Evolutionary conservation across 2,113 vertebrate species (phyloP).

Genomic region (Ailuropoda melanoleuca): DNA sequence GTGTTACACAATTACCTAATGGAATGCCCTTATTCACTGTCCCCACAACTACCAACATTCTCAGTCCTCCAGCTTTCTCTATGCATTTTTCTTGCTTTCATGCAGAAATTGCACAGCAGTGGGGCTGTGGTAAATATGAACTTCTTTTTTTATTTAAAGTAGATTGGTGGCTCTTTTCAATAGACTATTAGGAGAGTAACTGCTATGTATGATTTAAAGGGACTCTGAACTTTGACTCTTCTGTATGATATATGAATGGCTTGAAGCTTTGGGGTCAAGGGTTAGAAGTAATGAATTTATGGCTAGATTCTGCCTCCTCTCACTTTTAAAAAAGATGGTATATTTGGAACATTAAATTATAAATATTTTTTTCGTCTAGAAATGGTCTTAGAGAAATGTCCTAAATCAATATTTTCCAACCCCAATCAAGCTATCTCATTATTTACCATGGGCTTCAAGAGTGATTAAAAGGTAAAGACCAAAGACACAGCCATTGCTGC

Average conservation of each 20-base stretch:
- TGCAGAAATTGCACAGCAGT: background rate
- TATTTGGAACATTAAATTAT: constrained; percentile 61
- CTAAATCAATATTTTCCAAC: constrained; percentile 57
- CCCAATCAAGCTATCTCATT: background rate
- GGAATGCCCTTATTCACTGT: background rate
- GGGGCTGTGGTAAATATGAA: background rate
- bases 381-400: constrained; percentile 44
- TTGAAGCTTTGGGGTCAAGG: constrained; percentile 68
- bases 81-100: background rate
- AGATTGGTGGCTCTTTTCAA: constrained; percentile 74
- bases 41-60: background rate
- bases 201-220: constrained; percentile 72
- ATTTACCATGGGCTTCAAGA: background rate
- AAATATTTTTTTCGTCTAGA: constrained; percentile 54
- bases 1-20: background rate
- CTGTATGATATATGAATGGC: constrained; percentile 70
- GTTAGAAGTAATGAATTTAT: constrained; percentile 75
- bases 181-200: constrained; percentile 74
- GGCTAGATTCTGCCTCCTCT: constrained; percentile 62
- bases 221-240: constrained; percentile 74
- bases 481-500: background rate
- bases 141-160: constrained; percentile 61
- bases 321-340: constrained; percentile 59
- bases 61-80: background rate
- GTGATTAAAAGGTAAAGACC: background rate